Evolutionary conservation across 2,113 vertebrate genomes (phyloP).

Genomic region (Syngnathus floridae): DNA sequence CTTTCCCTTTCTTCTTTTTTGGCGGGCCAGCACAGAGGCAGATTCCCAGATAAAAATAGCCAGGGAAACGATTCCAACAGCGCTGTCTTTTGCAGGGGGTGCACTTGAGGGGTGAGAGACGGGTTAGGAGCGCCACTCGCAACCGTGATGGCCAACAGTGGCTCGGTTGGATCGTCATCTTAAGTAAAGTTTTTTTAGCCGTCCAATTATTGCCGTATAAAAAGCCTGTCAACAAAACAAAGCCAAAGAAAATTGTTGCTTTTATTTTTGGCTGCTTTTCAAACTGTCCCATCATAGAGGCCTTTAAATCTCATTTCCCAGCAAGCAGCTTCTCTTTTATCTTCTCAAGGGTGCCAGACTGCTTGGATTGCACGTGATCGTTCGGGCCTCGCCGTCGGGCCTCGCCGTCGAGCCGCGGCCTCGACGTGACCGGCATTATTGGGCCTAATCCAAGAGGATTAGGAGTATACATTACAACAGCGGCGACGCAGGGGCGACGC

Average conservation of each 20-base stretch:
- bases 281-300: not conserved
- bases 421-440: slow-evolving; percentile 42
- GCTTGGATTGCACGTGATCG: slow-evolving; percentile 18
- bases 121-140: slow-evolving; percentile 59
- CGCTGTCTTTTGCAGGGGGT: slow-evolving; percentile 63
- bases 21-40: slow-evolving; percentile 62
- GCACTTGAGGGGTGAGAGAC: slow-evolving; percentile 60
- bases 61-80: slow-evolving; percentile 68
- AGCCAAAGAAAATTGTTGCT: not conserved
- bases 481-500: slow-evolving; percentile 4
- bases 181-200: not conserved
- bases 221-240: not conserved
- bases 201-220: not conserved
- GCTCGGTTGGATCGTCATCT: slow-evolving; percentile 11
- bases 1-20: slow-evolving; percentile 25
- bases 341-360: not conserved
- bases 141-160: slow-evolving; percentile 26
- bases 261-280: not conserved
- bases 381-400: slow-evolving; percentile 7
- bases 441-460: slow-evolving; percentile 57
- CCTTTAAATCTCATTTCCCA: not conserved
- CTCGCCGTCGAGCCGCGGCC: slow-evolving; percentile 16
- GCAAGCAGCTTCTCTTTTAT: not conserved
- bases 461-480: slow-evolving; percentile 53
- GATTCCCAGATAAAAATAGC: slow-evolving; percentile 76